These are phyloP conservation scores for Cacatua alba DNA, from an alignment of 2,113 vertebrate genomes.

Conservation along the genomic window DNA sequence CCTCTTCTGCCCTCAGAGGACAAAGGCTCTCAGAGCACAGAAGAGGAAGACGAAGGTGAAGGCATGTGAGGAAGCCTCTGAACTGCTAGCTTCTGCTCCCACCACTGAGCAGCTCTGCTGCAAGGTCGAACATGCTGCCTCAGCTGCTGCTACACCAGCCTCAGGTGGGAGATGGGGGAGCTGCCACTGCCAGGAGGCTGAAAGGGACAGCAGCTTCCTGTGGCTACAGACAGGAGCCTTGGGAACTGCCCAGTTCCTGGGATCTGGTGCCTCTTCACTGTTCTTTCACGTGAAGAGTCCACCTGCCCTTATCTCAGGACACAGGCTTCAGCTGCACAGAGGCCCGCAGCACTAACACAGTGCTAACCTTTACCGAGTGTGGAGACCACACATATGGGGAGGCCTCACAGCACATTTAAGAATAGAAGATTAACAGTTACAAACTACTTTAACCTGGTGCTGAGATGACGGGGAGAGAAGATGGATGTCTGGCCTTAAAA, in stretches of 20 bases:
- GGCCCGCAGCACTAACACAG: not conserved
- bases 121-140: not conserved
- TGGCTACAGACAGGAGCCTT: not conserved
- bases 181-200: not conserved
- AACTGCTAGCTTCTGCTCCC: not conserved
- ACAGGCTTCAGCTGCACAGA: not conserved
- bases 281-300: not conserved
- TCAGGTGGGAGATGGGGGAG: not conserved
- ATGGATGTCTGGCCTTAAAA: not conserved
- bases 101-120: not conserved
- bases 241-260: not conserved
- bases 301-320: not conserved
- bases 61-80: not conserved
- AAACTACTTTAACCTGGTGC: not conserved
- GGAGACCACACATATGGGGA: not conserved
- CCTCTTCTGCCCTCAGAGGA: conserved; percentile 52
- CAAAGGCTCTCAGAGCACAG: not conserved
- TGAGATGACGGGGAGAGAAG: not conserved
- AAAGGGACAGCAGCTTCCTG: not conserved
- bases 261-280: not conserved
- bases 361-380: not conserved
- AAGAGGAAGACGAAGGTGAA: conserved; percentile 27
- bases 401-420: not conserved
- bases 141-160: not conserved
- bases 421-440: not conserved